phyloP scores from a whole-genome alignment of 1,140 invertebrate species.

The Drosophila yakuba region DNA sequence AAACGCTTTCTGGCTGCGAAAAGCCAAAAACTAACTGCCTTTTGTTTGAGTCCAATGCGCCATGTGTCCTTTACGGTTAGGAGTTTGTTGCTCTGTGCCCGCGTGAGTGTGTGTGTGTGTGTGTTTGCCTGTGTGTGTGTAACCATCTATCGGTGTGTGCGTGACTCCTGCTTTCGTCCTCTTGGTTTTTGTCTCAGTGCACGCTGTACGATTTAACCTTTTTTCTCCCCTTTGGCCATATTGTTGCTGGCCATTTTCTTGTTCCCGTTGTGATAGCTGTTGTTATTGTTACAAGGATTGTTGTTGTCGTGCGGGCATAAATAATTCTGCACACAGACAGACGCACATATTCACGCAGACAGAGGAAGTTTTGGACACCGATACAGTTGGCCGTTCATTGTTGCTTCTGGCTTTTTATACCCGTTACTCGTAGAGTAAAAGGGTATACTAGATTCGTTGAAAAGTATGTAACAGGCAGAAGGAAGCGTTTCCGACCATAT shows the following conservation, averaged over 20 bases:
- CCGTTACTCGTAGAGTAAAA: no score
- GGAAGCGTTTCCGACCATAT: no score
- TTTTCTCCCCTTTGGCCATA: constrained; percentile 56
- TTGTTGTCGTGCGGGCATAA: constrained; percentile 65
- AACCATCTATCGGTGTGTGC: constrained; percentile 28
- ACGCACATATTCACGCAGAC: constrained; percentile 4
- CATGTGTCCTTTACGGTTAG: constrained; percentile 69
- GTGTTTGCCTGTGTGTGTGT: background rate
- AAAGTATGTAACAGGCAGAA: no score
- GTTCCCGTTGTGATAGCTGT: constrained; percentile 26
- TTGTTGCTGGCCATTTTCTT: constrained; percentile 58
- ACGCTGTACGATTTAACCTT: constrained; percentile 66
- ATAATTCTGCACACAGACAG: constrained; percentile 60
- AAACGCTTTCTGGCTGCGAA: constrained; percentile 46
- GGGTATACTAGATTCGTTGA: no score
- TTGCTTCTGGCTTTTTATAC: constrained; percentile 24
- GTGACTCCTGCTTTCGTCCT: constrained; percentile 21
- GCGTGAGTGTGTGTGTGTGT: constrained; percentile 16
- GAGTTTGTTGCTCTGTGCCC: constrained; percentile 30
- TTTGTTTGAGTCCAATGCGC: constrained; percentile 73
- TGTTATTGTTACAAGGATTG: constrained; percentile 41
- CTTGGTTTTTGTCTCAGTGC: constrained; percentile 52
- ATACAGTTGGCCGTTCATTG: constrained; percentile 26
- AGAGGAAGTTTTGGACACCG: constrained; percentile 12
- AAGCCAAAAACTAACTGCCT: constrained; percentile 77